These are phyloP conservation scores for Pantala flavescens DNA, from an alignment of 1,140 invertebrate genomes.

Conservation along the genomic window DNA sequence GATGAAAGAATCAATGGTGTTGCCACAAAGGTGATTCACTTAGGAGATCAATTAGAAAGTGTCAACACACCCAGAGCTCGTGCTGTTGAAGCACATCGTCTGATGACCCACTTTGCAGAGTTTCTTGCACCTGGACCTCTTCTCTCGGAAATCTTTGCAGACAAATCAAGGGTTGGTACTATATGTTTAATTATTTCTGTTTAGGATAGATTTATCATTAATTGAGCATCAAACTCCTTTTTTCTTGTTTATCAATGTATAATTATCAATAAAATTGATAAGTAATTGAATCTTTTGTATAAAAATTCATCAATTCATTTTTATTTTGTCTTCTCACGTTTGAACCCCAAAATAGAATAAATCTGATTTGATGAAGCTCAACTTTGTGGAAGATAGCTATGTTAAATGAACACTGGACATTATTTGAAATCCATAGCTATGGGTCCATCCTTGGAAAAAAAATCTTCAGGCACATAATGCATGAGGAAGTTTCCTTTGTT, in stretches of 20 bases:
- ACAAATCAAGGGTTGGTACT: slow-evolving; percentile 61
- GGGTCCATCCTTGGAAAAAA: too few species aligned
- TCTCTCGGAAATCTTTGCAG: slow-evolving; percentile 75
- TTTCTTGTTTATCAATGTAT: not conserved
- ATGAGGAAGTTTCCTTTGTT: too few species aligned
- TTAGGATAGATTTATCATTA: slow-evolving; percentile 18
- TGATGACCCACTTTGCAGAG: slow-evolving; percentile 89
- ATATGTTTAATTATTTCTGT: slow-evolving; percentile 22
- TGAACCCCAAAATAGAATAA: too few species aligned
- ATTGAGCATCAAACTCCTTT: slow-evolving; percentile 12
- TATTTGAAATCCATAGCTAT: too few species aligned
- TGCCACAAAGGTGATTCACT: slow-evolving; percentile 91
- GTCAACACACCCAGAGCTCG: slow-evolving; percentile 88
- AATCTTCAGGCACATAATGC: too few species aligned
- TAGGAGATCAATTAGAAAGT: slow-evolving; percentile 94
- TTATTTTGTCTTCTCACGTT: too few species aligned
- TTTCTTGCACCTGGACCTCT: slow-evolving; percentile 81
- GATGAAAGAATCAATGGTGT: slow-evolving; percentile 95
- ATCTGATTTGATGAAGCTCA: too few species aligned
- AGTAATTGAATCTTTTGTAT: too few species aligned
- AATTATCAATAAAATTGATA: slow-evolving; percentile 16
- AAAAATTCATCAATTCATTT: too few species aligned
- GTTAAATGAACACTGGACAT: too few species aligned
- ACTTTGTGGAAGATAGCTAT: too few species aligned
- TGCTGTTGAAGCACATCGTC: slow-evolving; percentile 86